Conservation (phyloP, 2,888 invertebrate species). For the Achlya flavicornis region DNA sequence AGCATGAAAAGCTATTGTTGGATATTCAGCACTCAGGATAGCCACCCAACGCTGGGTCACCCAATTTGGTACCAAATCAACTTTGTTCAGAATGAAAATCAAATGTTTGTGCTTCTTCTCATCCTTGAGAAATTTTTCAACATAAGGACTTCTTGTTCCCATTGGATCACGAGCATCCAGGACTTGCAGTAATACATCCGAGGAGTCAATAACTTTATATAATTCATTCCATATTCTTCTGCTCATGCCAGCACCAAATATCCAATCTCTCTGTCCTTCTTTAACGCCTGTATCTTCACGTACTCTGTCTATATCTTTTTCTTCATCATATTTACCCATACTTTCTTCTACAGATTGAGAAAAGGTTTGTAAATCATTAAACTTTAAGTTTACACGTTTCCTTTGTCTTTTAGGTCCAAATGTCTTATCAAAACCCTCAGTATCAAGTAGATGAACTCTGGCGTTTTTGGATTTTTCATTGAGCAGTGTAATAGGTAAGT, state of each 20-base stretch:
- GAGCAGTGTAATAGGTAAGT: constrained; percentile 95
- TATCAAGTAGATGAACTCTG: constrained; percentile 97
- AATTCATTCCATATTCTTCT: constrained; percentile 99
- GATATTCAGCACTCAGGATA: constrained; percentile 96
- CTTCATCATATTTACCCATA: constrained; percentile 90
- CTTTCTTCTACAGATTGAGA: constrained; percentile 88
- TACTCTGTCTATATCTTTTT: constrained; percentile 93
- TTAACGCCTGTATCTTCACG: constrained; percentile 92
- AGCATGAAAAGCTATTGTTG: constrained; percentile 99
- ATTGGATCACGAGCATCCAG: constrained; percentile 98
- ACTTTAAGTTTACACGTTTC: constrained; percentile 92
- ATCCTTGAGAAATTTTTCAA: constrained; percentile 95
- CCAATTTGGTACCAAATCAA: constrained; percentile 98
- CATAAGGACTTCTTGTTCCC: constrained; percentile 96
- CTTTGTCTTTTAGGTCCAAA: constrained; percentile 97
- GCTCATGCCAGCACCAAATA: constrained; percentile 98
- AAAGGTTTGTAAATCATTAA: constrained; percentile 91
- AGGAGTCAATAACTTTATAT: constrained; percentile 99
- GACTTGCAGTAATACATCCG: constrained; percentile 98
- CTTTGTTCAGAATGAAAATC: constrained; percentile 98
- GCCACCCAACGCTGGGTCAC: constrained; percentile 99
- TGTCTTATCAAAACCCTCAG: constrained; percentile 96
- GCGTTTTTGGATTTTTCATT: constrained; percentile 96
- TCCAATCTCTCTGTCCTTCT: constrained; percentile 94
- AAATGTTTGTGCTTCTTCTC: constrained; percentile 99